Evolutionary conservation across 2,888 invertebrate genomes (phyloP), one percentile per base, ranked within the genome.

Genomic region (Carterocephalus palaemon): DNA sequence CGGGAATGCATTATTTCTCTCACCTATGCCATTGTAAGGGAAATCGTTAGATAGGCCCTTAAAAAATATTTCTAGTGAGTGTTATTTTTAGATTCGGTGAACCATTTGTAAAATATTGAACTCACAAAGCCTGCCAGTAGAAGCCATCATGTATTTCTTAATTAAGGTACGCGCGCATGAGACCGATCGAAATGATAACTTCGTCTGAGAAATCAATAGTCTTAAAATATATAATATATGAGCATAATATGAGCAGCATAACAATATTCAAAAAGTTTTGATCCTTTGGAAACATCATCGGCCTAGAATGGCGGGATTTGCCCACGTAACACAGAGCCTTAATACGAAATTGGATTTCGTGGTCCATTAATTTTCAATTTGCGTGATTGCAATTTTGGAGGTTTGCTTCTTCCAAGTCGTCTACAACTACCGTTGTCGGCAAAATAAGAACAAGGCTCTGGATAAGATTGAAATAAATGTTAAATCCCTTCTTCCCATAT

Each of bases 351-450:
- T 83, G 84, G 82, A 84, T 84, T 82, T 83, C 70, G 68, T 79
- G 83, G 75, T 76, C 84, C 84, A 84, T 84, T 84, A 84, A 84
- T 82, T 84, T 84, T 84, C 84, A 84, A 84, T 84, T 83, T 83
- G 77, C 74, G 81, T 83, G 83, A 84, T 84, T 84, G 84, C 83
- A 81, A 81, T 84, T 81, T 84, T 79, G 78, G 77, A 79, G 82
- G 81, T 82, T 82, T 80, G 78, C 78, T 80, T 67, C 75, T 72
- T 67, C 66, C 70, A 72, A 78, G 73, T 75, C 74, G 74, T 65
- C 71, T 68, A 71, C 62, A 72, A 58, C 55, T 57, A 55, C 51
- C 49, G 50, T 72, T 60, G 75, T 68, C 73, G 75, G 75, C 75
- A 71, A 67, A 75, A 81, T 77, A 79, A 76, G 77, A 73, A 76